Evolutionary conservation across 2,113 vertebrate species (phyloP), one percentile per base, ranked within the genome.

Genomic region (Campylomormyrus tamandua): DNA sequence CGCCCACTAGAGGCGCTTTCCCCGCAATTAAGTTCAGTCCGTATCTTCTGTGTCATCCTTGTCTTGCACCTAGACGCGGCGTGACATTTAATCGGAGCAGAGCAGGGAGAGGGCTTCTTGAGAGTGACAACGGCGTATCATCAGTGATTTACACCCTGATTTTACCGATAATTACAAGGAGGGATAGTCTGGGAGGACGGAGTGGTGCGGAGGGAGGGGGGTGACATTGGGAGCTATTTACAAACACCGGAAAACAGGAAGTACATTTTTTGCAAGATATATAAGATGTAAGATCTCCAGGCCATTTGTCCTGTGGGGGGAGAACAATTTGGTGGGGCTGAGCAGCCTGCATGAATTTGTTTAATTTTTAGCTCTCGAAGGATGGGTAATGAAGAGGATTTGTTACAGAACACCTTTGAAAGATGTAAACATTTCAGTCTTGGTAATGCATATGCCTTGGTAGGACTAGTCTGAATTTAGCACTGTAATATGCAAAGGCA

Each of bases 11-110:
- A 90, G 90, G 90, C 19, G 19, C 87, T 89, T 80, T 42, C 5
- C 4, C 74, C 42, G 70, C 52, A 87, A 52, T 58, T 56, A 70
- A 39, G 58, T 87, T 88, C 84, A 90, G 87, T 52, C 45, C 15
- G 88, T 31, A 45, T 80, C 87, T 42, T 24, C 58, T 21, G 24
- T 58, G 17, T 56, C 39, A 87, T 84, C 50, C 84, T 53, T n/a
- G 83, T 90, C 90, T 56, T 39, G 58, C 50, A 86, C 90, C 48
- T 17, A 88, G 90, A 92, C 53, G n/a, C 89, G 50, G 88, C 90
- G 39, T 90, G 89, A 62, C 90, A 88, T 93, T 92, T 90, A 87
- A 90, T 91, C 90, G 85, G 90, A 52, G 49, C 77, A 70, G 89
- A 21, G 49, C 42, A 53, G 70, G 31, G 53, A 89, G n/a, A 87